Base-by-base conservation (phyloP, 2,888 invertebrate genomes). In the Brachyptera risi region DNA sequence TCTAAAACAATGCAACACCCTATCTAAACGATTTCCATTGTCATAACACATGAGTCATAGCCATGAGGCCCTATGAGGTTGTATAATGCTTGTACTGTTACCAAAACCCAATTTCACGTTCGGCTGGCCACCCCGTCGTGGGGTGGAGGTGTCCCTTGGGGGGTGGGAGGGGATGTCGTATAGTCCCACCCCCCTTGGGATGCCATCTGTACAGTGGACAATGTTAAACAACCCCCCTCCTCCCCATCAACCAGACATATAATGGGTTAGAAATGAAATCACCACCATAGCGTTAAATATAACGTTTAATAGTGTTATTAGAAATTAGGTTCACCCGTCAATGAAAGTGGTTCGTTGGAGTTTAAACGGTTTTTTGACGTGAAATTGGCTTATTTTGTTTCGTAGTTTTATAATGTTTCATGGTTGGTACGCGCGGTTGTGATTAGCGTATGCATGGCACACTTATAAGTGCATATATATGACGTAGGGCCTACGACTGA, bases 201-300 rank as follows among this genome's bases (percentile, higher is more conserved):
- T 35, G 57, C 61, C 61, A 61, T 61, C 61, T 61, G 61, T 49
- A 61, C 61, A 58, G 61, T 61, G 61, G 60, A 60, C 60, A 60
- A 51, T 54, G 54, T 60, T 54, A 51, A n/a, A n/a, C n/a, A n/a
- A 54, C 50, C 27, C 31, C 54, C 35, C 59, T 38, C 51, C 40
- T 9, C 37, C 50, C 17, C 44, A n/a, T 26, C 47, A 21, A 47
- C 42, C 38, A 38, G 4, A 11, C 17, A 11, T 15, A 11, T n/a
- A 15, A 31, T 7, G 31, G 31, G 31, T 31, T 31, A 11, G 31
- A 11, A 7, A 35, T 35, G 40, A n/a, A 17, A 44, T 5, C 44
- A 19, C 44, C 44, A 17, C 17, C 44, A 21, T 7, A 31, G 17
- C 19, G 40, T 38, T 44, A 44, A 44, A 21, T 21, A 21, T n/a